These are phyloP conservation scores for Cryptoprocta ferox DNA, from an alignment of 2,797 vertebrate genomes.

Conservation along the genomic window DNA sequence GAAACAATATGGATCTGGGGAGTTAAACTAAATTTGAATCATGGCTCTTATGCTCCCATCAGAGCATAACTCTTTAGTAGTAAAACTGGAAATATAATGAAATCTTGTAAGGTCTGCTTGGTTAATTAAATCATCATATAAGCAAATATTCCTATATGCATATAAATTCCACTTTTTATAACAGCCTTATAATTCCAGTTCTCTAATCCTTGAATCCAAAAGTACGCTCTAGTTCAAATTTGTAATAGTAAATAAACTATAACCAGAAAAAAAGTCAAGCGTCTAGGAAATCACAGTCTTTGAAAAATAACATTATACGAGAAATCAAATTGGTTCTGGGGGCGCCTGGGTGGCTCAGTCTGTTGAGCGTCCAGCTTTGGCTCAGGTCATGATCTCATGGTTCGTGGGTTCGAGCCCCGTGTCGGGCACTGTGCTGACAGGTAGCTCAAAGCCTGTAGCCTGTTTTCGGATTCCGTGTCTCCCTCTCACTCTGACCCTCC, in stretches of 20 bases:
- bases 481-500: too few species aligned
- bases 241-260: background rate
- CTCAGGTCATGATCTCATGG: too few species aligned
- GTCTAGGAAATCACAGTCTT: background rate
- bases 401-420: too few species aligned
- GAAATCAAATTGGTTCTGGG: background rate
- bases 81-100: background rate
- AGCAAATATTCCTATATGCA: background rate
- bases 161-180: background rate
- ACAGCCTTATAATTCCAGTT: background rate
- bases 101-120: background rate
- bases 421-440: too few species aligned
- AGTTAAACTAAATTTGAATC: background rate
- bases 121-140: background rate
- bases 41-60: background rate
- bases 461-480: too few species aligned
- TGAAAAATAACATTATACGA: background rate
- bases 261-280: background rate
- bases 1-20: background rate
- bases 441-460: too few species aligned
- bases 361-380: too few species aligned
- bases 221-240: background rate
- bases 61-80: background rate
- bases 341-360: too few species aligned
- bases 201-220: background rate